Conservation (phyloP, 2,797 vertebrate species). For the Mormyrops boulengeri region DNA sequence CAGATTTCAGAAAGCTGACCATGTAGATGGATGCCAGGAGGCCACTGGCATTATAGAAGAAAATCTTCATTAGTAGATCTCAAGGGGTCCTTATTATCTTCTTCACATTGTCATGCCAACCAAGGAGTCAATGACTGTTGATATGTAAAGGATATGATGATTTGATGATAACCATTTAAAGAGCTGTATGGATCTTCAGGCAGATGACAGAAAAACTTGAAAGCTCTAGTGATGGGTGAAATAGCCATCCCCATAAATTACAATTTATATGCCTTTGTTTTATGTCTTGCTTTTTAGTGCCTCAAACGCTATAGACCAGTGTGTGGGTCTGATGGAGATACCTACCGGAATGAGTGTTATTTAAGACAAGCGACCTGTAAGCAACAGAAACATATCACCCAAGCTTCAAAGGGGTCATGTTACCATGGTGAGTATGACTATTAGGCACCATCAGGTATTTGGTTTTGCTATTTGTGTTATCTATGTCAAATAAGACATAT, state of each 20-base stretch:
- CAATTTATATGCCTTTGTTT: not conserved
- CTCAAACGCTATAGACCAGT: conserved; percentile 87
- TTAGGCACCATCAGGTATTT: not conserved
- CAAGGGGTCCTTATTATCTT: not conserved
- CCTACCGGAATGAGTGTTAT: conserved; percentile 94
- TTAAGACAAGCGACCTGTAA: conserved; percentile 87
- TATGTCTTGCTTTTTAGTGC: conserved; percentile 63
- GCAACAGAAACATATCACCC: conserved; percentile 81
- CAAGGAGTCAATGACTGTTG: not conserved
- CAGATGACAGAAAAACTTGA: not conserved
- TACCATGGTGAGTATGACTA: conserved; percentile 69
- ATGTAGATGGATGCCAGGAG: not conserved
- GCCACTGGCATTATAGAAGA: not conserved
- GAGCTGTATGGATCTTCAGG: not conserved
- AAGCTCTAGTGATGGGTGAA: not conserved
- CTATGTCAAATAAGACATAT: not conserved
- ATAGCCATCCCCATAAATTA: not conserved
- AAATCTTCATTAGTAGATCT: not conserved
- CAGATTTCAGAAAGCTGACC: not conserved
- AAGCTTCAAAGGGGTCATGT: conserved; percentile 78
- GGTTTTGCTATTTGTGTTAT: not conserved
- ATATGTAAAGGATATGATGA: not conserved
- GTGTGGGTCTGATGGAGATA: conserved; percentile 92
- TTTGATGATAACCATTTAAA: not conserved
- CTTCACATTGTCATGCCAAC: not conserved